Percentiles rank a stretch among this genome's conserved stretches.
These are phyloP conservation scores for Aegotheles bennettii DNA, from an alignment of 2,113 vertebrate genomes.

Conservation along the genomic window DNA sequence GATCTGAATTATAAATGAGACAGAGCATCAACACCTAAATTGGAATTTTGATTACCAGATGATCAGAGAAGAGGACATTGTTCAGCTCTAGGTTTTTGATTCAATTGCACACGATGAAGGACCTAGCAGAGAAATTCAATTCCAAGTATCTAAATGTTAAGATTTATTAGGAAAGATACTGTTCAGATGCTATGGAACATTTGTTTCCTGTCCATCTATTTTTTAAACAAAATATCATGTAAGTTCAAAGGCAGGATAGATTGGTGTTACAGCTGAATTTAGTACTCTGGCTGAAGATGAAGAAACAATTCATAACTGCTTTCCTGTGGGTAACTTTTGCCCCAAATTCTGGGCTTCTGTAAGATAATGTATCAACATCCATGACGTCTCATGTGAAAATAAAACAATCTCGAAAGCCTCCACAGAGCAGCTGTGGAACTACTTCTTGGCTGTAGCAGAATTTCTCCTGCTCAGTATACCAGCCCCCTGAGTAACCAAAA, in stretches of 20 bases:
- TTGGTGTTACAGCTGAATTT: background rate
- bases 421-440: background rate
- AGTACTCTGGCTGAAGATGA: background rate
- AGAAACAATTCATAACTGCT: background rate
- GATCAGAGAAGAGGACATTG: background rate
- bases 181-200: background rate
- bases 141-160: background rate
- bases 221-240: background rate
- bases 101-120: background rate
- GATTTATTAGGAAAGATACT: background rate
- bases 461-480: background rate
- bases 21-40: background rate
- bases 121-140: background rate
- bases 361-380: background rate
- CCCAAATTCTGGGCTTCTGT: background rate
- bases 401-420: background rate
- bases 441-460: background rate
- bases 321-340: background rate
- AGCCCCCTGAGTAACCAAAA: background rate
- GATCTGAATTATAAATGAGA: background rate
- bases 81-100: background rate
- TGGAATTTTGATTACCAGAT: background rate
- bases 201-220: background rate
- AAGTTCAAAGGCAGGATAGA: background rate
- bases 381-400: background rate